Evolutionary conservation across 2,113 vertebrate genomes (phyloP).

Genomic region (Burhinus oedicnemus): DNA sequence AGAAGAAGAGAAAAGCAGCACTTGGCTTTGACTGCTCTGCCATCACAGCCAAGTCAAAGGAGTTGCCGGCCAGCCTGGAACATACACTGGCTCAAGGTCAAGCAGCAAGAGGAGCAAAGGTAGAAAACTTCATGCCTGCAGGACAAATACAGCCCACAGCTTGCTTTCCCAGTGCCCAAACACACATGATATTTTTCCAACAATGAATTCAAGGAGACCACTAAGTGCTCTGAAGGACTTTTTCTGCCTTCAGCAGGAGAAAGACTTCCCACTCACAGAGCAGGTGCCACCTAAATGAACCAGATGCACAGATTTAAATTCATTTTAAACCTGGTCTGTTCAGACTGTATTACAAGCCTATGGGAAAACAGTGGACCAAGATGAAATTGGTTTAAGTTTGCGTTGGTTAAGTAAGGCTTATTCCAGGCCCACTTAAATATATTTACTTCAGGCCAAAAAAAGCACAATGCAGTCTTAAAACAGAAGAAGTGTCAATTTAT

Average conservation of each 20-base stretch:
- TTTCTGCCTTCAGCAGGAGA: not conserved
- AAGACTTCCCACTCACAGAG: not conserved
- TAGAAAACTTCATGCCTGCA: not conserved
- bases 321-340: not conserved
- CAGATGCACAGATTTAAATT: not conserved
- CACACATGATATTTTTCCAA: not conserved
- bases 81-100: not conserved
- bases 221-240: not conserved
- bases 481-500: not conserved
- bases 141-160: fast-evolving
- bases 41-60: not conserved
- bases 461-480: not conserved
- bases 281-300: not conserved
- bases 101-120: not conserved
- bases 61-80: not conserved
- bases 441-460: not conserved
- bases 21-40: not conserved
- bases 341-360: not conserved
- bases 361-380: fast-evolving
- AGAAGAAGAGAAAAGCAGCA: not conserved
- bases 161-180: not conserved
- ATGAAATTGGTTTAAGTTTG: not conserved
- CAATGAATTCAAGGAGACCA: not conserved
- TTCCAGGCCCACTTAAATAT: not conserved
- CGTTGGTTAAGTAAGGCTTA: not conserved